These are phyloP conservation scores for Parazoanthus atlanticus DNA, from an alignment of 92 coral and sea anemone genomes.

Conservation along the genomic window DNA sequence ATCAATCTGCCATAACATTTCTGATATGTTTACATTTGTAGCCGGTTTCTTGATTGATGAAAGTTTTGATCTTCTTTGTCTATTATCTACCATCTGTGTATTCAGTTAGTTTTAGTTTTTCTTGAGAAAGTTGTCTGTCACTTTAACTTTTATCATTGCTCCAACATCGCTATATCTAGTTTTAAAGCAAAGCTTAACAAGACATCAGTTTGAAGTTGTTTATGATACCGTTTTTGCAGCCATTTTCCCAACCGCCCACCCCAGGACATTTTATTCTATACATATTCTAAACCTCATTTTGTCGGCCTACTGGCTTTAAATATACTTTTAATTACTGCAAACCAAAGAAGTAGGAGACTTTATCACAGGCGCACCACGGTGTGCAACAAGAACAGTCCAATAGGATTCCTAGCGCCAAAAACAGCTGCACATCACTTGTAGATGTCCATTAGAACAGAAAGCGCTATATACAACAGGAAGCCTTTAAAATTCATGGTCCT, in stretches of 20 bases:
- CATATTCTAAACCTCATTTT: neutral
- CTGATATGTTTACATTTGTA: constrained; percentile 6
- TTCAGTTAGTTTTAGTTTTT: constrained; percentile 11
- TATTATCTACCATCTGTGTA: constrained; percentile 7
- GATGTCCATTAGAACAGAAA: constrained; percentile 11
- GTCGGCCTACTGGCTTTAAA: neutral
- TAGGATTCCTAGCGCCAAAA: neutral
- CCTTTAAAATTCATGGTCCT: constrained; percentile 32
- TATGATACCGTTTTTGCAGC: neutral
- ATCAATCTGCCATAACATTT: neutral
- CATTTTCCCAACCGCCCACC: neutral
- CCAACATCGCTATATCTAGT: neutral
- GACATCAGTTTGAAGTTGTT: neutral
- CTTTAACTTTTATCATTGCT: neutral
- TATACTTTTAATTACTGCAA: constrained; percentile 30
- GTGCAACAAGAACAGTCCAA: constrained; percentile 13
- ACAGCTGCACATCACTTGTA: constrained; percentile 34
- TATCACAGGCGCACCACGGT: constrained; percentile 24
- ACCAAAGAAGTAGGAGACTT: constrained; percentile 7
- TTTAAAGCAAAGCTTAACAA: neutral
- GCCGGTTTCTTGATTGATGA: neutral
- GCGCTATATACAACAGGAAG: constrained; percentile 12
- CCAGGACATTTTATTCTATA: neutral
- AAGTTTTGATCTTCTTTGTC: neutral
- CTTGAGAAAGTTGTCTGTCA: neutral